These are phyloP conservation scores for Acrobasis suavella DNA, from an alignment of 2,888 invertebrate genomes.

Conservation along the genomic window DNA sequence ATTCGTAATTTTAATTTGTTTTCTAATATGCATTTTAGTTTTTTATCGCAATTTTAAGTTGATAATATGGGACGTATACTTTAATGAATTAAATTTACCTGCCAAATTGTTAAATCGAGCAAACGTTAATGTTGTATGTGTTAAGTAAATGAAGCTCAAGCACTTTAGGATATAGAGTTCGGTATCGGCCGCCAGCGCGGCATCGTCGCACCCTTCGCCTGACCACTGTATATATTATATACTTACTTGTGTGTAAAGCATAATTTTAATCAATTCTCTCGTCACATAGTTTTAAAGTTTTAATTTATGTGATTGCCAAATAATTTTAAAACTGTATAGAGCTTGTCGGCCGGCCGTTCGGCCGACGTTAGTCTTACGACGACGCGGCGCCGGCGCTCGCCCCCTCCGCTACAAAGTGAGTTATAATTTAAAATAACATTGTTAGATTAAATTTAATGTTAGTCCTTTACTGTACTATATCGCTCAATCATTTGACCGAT, in stretches of 20 bases:
- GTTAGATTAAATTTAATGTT: slow-evolving; percentile 83
- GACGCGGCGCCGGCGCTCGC: slow-evolving; percentile 52
- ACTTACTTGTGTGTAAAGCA: slow-evolving; percentile 80
- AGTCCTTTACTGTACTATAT: slow-evolving; percentile 82
- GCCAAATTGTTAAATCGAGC: slow-evolving; percentile 77
- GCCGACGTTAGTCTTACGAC: slow-evolving; percentile 56
- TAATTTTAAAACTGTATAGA: slow-evolving; percentile 78
- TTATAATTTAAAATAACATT: slow-evolving; percentile 82
- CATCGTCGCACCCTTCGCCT: slow-evolving; percentile 42
- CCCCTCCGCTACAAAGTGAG: slow-evolving; percentile 69
- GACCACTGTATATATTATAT: slow-evolving; percentile 73
- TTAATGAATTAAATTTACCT: slow-evolving; percentile 77
- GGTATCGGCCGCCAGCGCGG: slow-evolving; percentile 46
- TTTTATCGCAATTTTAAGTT: slow-evolving; percentile 78
- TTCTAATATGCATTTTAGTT: slow-evolving; percentile 79
- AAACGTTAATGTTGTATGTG: slow-evolving; percentile 66
- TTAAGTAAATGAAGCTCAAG: slow-evolving; percentile 77
- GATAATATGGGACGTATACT: slow-evolving; percentile 72
- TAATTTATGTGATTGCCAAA: slow-evolving; percentile 82
- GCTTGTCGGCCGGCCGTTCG: slow-evolving; percentile 58
- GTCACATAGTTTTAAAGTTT: slow-evolving; percentile 81
- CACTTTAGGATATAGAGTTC: slow-evolving; percentile 69
- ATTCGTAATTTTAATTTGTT: slow-evolving; percentile 80
- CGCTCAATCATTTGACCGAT: slow-evolving; percentile 83
- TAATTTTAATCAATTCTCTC: slow-evolving; percentile 81